phyloP scores from a whole-genome alignment of 2,113 vertebrate genomes.

The Falcunculus frontatus region DNA sequence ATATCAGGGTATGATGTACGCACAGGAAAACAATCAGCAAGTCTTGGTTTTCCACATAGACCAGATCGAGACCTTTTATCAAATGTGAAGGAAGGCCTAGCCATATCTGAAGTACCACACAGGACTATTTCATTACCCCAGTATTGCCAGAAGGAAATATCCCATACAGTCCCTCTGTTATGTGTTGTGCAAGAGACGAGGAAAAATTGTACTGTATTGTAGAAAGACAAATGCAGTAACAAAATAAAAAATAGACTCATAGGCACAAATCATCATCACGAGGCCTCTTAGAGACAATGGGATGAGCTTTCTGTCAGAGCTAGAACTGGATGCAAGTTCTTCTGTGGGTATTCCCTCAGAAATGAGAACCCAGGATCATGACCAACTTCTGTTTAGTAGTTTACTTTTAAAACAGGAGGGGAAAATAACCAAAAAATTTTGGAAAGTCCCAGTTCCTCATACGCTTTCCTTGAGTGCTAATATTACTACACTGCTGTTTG shows the following conservation, averaged over 20 bases:
- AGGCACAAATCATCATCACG: background rate
- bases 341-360: background rate
- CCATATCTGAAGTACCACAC: background rate
- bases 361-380: background rate
- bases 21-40: background rate
- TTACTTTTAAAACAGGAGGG: background rate
- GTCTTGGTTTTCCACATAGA: background rate
- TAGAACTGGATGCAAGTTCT: background rate
- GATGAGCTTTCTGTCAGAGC: background rate
- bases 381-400: background rate
- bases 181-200: background rate
- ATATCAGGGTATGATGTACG: background rate
- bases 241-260: background rate
- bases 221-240: background rate
- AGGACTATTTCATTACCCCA: background rate
- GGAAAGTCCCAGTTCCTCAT: background rate
- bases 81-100: background rate
- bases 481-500: background rate
- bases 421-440: background rate
- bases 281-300: background rate
- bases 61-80: background rate
- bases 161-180: background rate
- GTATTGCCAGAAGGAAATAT: background rate
- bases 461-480: background rate
- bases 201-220: background rate